These are phyloP conservation scores for Plectrocnemia conspersa DNA, from an alignment of 1,140 invertebrate genomes.

Conservation along the genomic window DNA sequence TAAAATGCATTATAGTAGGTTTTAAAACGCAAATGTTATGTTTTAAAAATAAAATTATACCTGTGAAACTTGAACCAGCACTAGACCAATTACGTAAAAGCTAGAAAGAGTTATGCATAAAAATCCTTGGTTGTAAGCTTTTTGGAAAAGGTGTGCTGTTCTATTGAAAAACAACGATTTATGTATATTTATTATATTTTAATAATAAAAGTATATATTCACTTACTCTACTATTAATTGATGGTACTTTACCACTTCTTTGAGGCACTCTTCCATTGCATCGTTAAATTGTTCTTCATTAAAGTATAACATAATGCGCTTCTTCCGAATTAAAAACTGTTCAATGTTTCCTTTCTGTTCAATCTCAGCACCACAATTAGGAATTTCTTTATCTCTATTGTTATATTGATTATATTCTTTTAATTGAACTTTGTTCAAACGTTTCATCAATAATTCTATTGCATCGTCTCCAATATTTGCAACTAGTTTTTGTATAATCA, in stretches of 20 bases:
- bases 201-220: slow-evolving; percentile 1
- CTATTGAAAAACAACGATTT: too few species aligned
- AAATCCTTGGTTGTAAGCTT: slow-evolving; percentile 22
- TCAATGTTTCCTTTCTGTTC: too few species aligned
- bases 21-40: too few species aligned
- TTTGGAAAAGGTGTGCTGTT: slow-evolving; percentile 24
- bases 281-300: slow-evolving; percentile 24
- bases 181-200: too few species aligned
- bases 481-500: slow-evolving; percentile 24
- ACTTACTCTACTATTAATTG: slow-evolving; percentile 28
- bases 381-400: too few species aligned
- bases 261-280: slow-evolving; percentile 23
- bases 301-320: slow-evolving; percentile 20
- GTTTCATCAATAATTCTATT: slow-evolving; percentile 14
- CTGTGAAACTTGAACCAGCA: slow-evolving; percentile 27
- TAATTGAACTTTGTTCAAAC: too few species aligned
- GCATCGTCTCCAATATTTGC: slow-evolving; percentile 16
- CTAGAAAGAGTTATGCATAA: slow-evolving; percentile 30
- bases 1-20: too few species aligned
- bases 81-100: slow-evolving; percentile 32
- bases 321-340: too few species aligned
- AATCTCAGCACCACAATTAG: too few species aligned
- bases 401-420: too few species aligned
- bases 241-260: slow-evolving; percentile 28
- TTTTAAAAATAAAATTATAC: too few species aligned